These are phyloP conservation scores for Clistopyga incitator DNA, from an alignment of 2,888 invertebrate genomes.

Conservation along the genomic window DNA sequence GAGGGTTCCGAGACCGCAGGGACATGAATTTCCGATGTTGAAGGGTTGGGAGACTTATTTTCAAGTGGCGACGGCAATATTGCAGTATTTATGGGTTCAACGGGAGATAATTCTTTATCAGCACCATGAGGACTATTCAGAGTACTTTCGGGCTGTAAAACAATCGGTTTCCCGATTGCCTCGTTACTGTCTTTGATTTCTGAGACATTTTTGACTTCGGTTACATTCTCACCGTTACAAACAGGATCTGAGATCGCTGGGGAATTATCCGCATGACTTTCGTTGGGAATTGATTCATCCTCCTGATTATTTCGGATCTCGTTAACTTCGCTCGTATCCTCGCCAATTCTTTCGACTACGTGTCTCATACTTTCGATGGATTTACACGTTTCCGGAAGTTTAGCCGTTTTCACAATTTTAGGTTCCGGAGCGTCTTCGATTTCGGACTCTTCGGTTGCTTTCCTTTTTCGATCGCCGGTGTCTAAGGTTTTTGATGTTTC, in stretches of 20 bases:
- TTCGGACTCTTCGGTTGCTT: conserved; percentile 40
- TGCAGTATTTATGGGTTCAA: conserved; percentile 1
- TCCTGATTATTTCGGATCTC: conserved; percentile 48
- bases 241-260: background rate
- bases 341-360: conserved; percentile 78
- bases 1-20: conserved; percentile 2
- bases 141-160: conserved; percentile 46
- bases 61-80: conserved; percentile 33
- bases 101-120: conserved; percentile 13
- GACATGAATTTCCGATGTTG: background rate
- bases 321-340: conserved; percentile 60
- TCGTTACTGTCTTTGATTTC: background rate
- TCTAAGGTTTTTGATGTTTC: conserved; percentile 27
- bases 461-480: conserved; percentile 62
- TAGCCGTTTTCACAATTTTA: conserved; percentile 43
- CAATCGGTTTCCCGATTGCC: background rate
- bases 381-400: conserved; percentile 76
- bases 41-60: conserved; percentile 2
- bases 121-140: background rate
- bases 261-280: conserved; percentile 34
- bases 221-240: background rate
- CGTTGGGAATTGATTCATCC: conserved; percentile 17
- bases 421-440: conserved; percentile 37
- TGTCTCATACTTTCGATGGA: conserved; percentile 79
- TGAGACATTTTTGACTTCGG: conserved; percentile 13